Conservation (phyloP, 37 sponge, comb jelly and placozoan species). For the Hormiphora californensis region DNA sequence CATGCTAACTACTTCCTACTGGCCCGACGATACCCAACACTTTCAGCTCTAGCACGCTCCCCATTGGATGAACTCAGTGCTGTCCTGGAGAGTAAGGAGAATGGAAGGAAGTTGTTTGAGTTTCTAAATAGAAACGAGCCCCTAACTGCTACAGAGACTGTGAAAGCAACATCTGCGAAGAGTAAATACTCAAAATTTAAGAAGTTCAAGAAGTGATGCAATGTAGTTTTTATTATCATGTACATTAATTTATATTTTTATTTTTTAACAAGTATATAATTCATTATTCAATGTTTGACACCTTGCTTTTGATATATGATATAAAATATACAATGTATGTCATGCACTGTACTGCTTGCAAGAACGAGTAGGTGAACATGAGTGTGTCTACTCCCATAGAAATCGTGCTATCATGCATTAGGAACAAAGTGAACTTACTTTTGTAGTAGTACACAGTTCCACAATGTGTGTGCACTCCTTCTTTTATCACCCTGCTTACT, state of each 20-base stretch:
- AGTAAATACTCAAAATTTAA: slow-evolving; percentile 35
- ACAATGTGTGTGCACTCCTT: no score
- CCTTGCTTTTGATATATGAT: no score
- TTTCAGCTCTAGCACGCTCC: not conserved
- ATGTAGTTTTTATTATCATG: not conserved
- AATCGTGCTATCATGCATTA: no score
- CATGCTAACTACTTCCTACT: slow-evolving; percentile 67
- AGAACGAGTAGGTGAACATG: no score
- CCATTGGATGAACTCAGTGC: not conserved
- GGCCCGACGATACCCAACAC: not conserved
- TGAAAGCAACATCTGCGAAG: not conserved
- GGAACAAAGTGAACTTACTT: no score
- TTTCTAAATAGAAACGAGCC: not conserved
- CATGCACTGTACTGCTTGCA: no score
- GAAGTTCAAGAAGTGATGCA: slow-evolving; percentile 7
- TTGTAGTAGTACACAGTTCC: no score
- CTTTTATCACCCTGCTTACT: no score
- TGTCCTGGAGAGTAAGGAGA: not conserved
- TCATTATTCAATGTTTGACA: no score
- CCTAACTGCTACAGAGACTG: not conserved
- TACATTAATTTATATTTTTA: not conserved
- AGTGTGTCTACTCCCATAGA: no score
- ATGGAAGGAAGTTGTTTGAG: not conserved
- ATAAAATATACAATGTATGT: no score
- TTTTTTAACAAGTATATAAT: no score